phyloP scores from a whole-genome alignment of 2,888 invertebrate species.

The Tetanocera ferruginea region DNA sequence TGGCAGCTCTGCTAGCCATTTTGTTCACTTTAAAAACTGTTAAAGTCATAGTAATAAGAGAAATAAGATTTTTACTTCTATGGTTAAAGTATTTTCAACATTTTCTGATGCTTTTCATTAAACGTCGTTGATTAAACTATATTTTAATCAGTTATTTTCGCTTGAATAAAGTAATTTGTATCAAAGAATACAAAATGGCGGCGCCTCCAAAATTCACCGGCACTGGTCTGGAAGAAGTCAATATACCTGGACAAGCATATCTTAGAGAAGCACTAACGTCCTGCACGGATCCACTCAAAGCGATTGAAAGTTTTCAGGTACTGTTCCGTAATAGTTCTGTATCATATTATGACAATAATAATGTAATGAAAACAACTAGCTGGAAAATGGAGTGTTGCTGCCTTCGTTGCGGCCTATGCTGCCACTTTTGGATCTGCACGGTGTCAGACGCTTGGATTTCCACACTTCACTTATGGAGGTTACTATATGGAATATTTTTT shows the following conservation, averaged over 20 bases:
- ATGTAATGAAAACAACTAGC: conserved; percentile 67
- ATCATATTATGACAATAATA: background rate
- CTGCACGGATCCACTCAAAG: conserved; percentile 95
- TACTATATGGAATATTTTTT: background rate
- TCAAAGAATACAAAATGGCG: conserved; percentile 57
- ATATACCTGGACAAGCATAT: conserved; percentile 88
- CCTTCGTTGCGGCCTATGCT: conserved; percentile 95
- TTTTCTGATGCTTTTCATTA: background rate
- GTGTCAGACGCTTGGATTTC: conserved; percentile 92
- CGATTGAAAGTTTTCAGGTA: conserved; percentile 98
- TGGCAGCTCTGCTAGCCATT: no score
- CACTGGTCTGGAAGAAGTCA: conserved; percentile 85
- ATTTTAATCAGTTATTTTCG: no score
- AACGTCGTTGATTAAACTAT: background rate
- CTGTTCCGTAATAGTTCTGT: background rate
- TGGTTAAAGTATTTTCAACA: background rate
- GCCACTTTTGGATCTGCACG: conserved; percentile 94
- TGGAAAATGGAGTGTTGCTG: conserved; percentile 91
- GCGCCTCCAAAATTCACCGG: conserved; percentile 69
- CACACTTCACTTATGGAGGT: conserved; percentile 91
- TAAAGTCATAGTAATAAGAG: no score
- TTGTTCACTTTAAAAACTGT: no score
- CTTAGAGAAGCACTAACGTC: conserved; percentile 93
- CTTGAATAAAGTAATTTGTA: no score
- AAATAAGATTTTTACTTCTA: no score